These are phyloP conservation scores for Aurelia aurita DNA, from an alignment of 30 jellyfish, hydroid and myxozoan genomes.

Conservation along the genomic window DNA sequence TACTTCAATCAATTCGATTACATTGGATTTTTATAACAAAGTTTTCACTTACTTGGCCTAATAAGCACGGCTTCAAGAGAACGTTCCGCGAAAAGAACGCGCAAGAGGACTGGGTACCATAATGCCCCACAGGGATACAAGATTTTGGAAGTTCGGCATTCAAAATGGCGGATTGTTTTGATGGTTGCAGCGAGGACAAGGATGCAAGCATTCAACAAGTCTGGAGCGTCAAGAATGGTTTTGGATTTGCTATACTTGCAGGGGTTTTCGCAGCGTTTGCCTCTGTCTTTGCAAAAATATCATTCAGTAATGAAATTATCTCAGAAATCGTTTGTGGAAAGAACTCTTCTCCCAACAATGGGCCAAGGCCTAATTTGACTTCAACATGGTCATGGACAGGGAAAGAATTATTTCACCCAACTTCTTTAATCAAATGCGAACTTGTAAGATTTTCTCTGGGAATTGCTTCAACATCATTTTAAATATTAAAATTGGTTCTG, in stretches of 20 bases:
- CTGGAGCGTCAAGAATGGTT: constrained; percentile 26
- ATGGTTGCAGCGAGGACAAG: not conserved
- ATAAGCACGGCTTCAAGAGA: constrained; percentile 39
- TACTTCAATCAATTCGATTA: not conserved
- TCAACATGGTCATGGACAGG: not conserved
- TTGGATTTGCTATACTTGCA: constrained; percentile 45
- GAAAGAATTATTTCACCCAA: not conserved
- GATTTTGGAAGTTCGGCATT: not conserved
- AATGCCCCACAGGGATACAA: constrained; percentile 28
- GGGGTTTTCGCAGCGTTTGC: constrained; percentile 74
- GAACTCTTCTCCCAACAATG: not conserved
- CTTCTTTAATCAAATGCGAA: not conserved
- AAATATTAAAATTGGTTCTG: too few relatives aligned
- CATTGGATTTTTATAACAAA: not conserved
- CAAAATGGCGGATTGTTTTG: constrained; percentile 39
- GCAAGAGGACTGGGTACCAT: constrained; percentile 12
- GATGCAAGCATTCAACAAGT: not conserved
- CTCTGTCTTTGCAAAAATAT: constrained; percentile 66
- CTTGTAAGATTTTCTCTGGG: constrained; percentile 3
- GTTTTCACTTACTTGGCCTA: constrained; percentile 59
- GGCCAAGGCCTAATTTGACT: not conserved
- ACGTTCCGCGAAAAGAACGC: constrained; percentile 25
- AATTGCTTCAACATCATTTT: not conserved
- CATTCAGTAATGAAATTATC: constrained; percentile 11
- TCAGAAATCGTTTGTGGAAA: not conserved